Conservation (phyloP, 1,140 invertebrate species). For the Trissolcus basalis region DNA sequence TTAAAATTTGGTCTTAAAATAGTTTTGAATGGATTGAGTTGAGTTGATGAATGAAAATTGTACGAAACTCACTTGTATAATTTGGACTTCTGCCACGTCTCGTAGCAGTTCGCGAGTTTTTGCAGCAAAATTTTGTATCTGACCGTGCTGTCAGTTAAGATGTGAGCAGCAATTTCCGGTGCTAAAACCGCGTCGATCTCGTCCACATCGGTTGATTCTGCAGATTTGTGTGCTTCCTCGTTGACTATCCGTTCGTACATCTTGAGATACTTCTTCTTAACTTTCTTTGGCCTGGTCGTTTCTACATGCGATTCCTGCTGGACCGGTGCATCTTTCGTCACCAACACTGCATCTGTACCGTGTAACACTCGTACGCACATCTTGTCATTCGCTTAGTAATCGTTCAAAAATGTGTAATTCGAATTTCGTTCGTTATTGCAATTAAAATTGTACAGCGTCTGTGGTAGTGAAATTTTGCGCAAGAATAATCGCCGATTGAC, state of each 20-base stretch:
- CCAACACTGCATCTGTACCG: conserved; percentile 15
- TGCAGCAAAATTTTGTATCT: conserved; percentile 58
- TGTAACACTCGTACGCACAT: conserved; percentile 67
- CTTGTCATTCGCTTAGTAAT: conserved; percentile 7
- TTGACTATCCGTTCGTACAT: conserved; percentile 61
- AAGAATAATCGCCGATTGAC: conserved; percentile 18
- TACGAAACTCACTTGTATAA: conserved; percentile 64
- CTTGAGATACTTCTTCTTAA: conserved; percentile 68
- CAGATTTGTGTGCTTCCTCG: conserved; percentile 8
- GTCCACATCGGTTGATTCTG: not conserved
- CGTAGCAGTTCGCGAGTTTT: conserved; percentile 47
- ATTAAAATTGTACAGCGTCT: not conserved
- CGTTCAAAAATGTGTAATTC: no score
- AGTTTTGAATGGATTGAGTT: no score
- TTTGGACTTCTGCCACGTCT: conserved; percentile 56
- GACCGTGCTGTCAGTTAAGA: conserved; percentile 57
- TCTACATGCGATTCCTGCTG: conserved; percentile 10
- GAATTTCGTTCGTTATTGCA: not conserved
- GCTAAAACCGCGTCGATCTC: conserved; percentile 6
- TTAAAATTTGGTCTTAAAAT: no score
- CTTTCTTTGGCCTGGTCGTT: conserved; percentile 46
- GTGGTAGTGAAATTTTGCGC: conserved; percentile 17
- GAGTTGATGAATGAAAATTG: no score
- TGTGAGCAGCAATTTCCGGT: conserved; percentile 19
- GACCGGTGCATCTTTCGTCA: conserved; percentile 16